Evolutionary conservation across 2,113 vertebrate genomes (phyloP).

Genomic region (Clarias gariepinus): DNA sequence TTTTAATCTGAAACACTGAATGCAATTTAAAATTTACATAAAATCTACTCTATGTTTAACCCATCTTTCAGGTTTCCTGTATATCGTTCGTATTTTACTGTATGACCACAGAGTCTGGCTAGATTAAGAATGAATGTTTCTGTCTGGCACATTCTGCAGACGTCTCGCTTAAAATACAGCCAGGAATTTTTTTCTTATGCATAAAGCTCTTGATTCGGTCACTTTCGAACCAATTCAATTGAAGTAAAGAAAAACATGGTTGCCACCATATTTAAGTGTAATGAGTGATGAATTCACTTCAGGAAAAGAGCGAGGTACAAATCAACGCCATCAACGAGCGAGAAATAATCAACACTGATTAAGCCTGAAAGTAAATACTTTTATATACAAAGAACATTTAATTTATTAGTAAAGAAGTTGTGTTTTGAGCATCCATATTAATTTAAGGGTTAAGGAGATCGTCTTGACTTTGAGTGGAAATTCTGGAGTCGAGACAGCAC

Average conservation of each 20-base stretch:
- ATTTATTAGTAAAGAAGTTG: no score
- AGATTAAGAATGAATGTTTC: background rate
- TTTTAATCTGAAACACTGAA: background rate
- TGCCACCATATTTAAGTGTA: background rate
- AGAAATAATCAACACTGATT: background rate
- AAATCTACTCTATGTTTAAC: background rate
- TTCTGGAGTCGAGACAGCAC: background rate
- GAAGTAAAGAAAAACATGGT: background rate
- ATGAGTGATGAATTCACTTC: background rate
- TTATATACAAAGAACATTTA: no score
- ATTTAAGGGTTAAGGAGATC: background rate
- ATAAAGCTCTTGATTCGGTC: background rate
- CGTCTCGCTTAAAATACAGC: background rate
- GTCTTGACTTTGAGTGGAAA: background rate
- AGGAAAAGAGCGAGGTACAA: background rate
- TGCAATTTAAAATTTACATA: background rate
- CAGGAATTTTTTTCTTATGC: background rate
- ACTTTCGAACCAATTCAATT: background rate
- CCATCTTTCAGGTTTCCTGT: background rate
- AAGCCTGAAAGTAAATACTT: background rate
- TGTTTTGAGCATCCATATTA: background rate
- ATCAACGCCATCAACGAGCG: background rate
- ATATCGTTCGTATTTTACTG: background rate
- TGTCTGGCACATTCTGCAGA: background rate
- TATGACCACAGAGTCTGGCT: background rate